phyloP scores from a whole-genome alignment of 2,113 vertebrate genomes.

The Apaloderma vittatum region DNA sequence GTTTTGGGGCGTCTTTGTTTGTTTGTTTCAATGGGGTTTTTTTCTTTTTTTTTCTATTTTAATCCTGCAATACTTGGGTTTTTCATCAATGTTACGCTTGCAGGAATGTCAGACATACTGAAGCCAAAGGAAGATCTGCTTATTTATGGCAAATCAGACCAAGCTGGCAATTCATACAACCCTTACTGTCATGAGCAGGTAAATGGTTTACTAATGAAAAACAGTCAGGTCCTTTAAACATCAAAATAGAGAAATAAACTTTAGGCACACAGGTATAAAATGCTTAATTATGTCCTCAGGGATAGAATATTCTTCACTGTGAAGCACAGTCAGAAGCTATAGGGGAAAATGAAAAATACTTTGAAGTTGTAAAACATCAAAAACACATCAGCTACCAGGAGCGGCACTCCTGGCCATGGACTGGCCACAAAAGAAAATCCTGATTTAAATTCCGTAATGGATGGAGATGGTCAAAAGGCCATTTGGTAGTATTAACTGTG shows the following conservation, averaged over 20 bases:
- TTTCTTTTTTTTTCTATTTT: neutral
- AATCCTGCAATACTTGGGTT: neutral
- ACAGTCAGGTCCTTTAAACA: neutral
- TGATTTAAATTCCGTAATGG: neutral
- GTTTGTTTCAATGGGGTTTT: too few species aligned
- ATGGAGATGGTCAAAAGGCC: conserved; percentile 3
- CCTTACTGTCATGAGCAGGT: neutral
- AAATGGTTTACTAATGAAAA: neutral
- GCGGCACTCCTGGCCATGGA: neutral
- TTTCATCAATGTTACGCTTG: neutral
- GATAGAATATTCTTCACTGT: neutral
- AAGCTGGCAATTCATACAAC: neutral
- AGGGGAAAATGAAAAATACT: neutral
- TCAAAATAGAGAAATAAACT: neutral
- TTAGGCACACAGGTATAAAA: neutral
- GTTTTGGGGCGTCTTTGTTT: neutral
- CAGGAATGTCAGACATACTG: neutral
- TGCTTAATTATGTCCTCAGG: neutral
- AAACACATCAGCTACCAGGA: neutral
- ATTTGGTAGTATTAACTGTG: neutral
- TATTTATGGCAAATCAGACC: neutral
- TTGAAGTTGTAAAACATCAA: neutral
- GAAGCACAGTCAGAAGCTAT: neutral
- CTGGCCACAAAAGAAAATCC: neutral
- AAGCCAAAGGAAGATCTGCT: neutral